Evolutionary conservation across 2,113 vertebrate species (phyloP), one percentile per base, ranked within the genome.

Genomic region (Myotis lucifugus): DNA sequence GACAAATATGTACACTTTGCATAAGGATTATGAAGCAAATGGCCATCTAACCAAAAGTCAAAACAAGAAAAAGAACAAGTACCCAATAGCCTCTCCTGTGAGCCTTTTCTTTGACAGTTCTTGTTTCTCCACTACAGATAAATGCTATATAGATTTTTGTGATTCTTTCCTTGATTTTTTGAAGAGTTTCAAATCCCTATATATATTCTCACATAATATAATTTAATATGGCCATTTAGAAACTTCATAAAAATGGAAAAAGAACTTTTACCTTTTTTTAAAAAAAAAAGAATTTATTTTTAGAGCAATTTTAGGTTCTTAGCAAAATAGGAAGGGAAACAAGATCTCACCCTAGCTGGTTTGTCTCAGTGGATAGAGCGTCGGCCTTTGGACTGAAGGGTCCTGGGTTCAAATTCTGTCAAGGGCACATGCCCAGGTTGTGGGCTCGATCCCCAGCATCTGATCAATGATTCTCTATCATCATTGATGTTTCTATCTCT

Each of bases 11-110:
- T 23, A 50, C 5, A 56, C 14, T 69, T 88, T 77, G 82, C 78
- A 77, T 78, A 67, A 94, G 61, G 83, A 25, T 95, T 89, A 59
- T 48, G 34, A 82, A 72, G n/a, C 25, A 87, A 70, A 85, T 11
- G 59, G 21, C 23, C 46, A 25, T 32, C 9, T 59, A 88, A 37
- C 5, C n/a, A 61, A 69, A 14, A 52, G 9, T 67, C 23, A 70
- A 37, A 42, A 17, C 23, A 85, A 91, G 25, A 48, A 82, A 79
- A 1, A 70, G 21, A 82, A 40, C 40, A 85, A 73, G 3, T 2
- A 13, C 34, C 14, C 34, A 40, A 5, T 32, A n/a, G 1, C 29
- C 8, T 85, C 15, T 69, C 34, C 1, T 61, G 19, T 7, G 21
- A 13, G 13, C 23, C 19, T 69, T n/a, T 21, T 27, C 37, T 85